Percentiles rank a stretch among this genome's conserved stretches.
Evolutionary conservation across 2,113 vertebrate species (phyloP).

Genomic region (Ammodytes marinus): DNA sequence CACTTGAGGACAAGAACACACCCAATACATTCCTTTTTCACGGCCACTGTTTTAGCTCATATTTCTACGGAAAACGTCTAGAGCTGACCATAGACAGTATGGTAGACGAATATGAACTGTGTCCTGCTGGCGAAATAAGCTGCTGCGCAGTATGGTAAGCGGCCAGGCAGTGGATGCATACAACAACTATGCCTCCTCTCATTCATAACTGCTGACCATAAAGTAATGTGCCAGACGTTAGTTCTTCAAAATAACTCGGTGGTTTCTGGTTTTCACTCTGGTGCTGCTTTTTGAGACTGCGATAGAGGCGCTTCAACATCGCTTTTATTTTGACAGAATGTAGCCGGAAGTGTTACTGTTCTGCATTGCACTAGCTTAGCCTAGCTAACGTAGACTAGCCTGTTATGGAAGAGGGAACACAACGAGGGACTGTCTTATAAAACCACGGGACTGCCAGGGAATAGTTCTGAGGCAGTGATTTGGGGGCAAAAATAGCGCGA

Average conservation of each 20-base stretch:
- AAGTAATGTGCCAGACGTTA: background rate
- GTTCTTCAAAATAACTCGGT: constrained; percentile 19
- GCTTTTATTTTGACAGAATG: constrained; percentile 55
- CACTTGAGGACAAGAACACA: background rate
- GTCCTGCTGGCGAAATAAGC: background rate
- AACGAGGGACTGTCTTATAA: constrained; percentile 24
- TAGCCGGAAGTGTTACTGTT: background rate
- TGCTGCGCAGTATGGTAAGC: background rate
- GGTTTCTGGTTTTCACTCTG: background rate
- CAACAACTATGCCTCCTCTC: background rate
- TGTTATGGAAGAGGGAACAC: constrained; percentile 62
- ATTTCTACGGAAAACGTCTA: background rate
- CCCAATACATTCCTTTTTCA: too few relatives aligned
- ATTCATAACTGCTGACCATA: background rate
- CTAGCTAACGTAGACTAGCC: constrained; percentile 46
- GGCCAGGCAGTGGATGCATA: background rate
- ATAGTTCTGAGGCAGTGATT: constrained; percentile 59
- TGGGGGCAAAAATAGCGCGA: constrained; percentile 50
- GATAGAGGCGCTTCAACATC: accelerated
- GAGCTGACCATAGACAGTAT: too few relatives aligned
- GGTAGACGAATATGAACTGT: background rate
- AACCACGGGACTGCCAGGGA: constrained; percentile 46
- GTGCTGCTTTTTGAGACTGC: background rate
- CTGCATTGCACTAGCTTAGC: accelerated
- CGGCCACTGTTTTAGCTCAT: background rate